phyloP scores from a whole-genome alignment of 2,888 invertebrate genomes.

The Linyphia triangularis region DNA sequence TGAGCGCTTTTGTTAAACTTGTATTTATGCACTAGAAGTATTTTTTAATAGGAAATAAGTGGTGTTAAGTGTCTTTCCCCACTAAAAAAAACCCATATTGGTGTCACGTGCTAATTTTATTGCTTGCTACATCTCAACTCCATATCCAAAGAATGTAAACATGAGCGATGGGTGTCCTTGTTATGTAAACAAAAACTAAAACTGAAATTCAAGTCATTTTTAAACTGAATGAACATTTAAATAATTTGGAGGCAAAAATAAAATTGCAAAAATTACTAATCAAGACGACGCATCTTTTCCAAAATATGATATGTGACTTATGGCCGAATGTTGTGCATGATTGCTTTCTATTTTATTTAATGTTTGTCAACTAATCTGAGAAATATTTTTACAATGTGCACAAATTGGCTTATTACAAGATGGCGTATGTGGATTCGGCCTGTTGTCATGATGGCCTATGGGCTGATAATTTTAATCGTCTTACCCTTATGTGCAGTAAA shows the following conservation, averaged over 20 bases:
- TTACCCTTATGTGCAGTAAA: conserved; percentile 91
- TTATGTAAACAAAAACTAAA: background rate
- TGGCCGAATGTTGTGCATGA: background rate
- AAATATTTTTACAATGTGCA: conserved; percentile 48
- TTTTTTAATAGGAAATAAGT: too few species aligned
- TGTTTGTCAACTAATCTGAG: background rate
- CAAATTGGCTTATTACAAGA: conserved; percentile 66
- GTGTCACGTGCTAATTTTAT: too few species aligned
- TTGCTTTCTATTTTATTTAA: background rate
- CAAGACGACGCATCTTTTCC: background rate
- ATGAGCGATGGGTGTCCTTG: too few species aligned
- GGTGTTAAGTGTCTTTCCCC: too few species aligned
- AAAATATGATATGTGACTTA: background rate
- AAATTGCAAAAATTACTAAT: background rate
- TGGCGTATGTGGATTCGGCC: conserved; percentile 96
- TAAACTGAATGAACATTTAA: background rate
- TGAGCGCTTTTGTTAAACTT: too few species aligned
- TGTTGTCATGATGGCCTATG: conserved; percentile 88
- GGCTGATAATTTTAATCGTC: conserved; percentile 88
- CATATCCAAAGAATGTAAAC: too few species aligned
- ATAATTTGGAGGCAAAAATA: background rate
- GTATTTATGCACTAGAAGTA: too few species aligned
- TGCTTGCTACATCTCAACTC: too few species aligned
- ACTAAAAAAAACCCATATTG: too few species aligned
- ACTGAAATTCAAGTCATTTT: background rate